Conservation (phyloP, 2,113 vertebrate genomes). For the Scopus umbretta region DNA sequence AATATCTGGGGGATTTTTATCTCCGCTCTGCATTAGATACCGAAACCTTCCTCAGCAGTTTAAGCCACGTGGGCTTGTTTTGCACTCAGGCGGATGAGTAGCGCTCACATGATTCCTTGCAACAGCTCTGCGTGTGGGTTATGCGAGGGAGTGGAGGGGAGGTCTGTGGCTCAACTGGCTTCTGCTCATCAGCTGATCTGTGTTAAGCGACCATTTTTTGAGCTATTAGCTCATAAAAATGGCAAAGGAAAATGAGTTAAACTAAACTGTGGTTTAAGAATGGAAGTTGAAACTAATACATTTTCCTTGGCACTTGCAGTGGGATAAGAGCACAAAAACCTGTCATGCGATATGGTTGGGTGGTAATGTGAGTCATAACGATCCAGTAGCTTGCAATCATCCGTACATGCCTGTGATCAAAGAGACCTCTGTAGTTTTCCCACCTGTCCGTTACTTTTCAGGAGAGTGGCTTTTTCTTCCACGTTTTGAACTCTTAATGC, state of each 20-base stretch:
- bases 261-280: neutral
- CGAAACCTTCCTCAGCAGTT: neutral
- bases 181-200: neutral
- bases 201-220: neutral
- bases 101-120: neutral
- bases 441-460: neutral
- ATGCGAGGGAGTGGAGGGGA: neutral
- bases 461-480: neutral
- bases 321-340: neutral
- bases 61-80: neutral
- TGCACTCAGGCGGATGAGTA: neutral
- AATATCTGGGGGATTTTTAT: neutral
- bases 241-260: neutral
- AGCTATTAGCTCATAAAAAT: neutral
- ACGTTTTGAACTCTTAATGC: fast-evolving
- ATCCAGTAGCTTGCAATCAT: neutral
- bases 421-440: neutral
- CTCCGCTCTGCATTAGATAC: neutral
- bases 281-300: neutral
- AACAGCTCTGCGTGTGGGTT: neutral
- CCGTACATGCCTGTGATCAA: neutral
- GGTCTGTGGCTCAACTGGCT: neutral
- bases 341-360: neutral
- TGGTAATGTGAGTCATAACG: neutral
- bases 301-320: neutral